phyloP scores from a whole-genome alignment of 2,888 invertebrate species.

The Malthinus seriepunctatus region DNA sequence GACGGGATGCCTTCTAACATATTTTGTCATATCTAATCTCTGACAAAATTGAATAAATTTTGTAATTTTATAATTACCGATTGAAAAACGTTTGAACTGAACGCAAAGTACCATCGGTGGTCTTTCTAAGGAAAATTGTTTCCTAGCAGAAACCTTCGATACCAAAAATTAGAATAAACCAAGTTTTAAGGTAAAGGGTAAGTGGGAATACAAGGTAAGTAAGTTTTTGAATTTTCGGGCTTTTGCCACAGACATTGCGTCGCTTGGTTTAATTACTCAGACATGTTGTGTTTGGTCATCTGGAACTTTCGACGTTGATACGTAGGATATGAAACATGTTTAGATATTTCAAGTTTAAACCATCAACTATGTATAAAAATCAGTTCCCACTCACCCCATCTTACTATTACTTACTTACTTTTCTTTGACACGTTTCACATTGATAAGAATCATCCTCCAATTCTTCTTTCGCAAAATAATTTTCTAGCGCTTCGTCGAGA shows the following conservation, averaged over 20 bases:
- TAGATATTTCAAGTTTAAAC: no score
- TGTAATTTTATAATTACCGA: conserved; percentile 71
- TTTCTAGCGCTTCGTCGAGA: conserved; percentile 86
- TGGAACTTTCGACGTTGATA: no score
- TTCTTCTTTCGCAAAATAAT: conserved; percentile 88
- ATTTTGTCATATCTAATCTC: conserved; percentile 76
- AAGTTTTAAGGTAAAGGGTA: neutral
- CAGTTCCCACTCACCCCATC: no score
- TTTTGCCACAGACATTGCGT: no score
- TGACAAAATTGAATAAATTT: conserved; percentile 81
- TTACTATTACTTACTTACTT: conserved; percentile 66
- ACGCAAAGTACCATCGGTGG: conserved; percentile 93
- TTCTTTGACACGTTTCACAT: conserved; percentile 91
- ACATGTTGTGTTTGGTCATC: no score
- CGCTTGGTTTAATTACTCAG: no score
- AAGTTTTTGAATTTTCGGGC: no score
- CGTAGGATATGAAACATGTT: no score
- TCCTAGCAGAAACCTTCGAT: conserved; percentile 81
- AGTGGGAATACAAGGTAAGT: no score
- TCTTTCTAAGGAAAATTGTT: conserved; percentile 88
- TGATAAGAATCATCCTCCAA: conserved; percentile 92
- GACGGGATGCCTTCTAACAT: conserved; percentile 50
- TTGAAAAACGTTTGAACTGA: conserved; percentile 90
- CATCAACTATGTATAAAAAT: no score
- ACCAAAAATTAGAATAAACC: conserved; percentile 19